Percentiles rank a stretch among this genome's conserved stretches.
Conservation (phyloP, 1,140 invertebrate species). For the Drosophila sturtevanti region DNA sequence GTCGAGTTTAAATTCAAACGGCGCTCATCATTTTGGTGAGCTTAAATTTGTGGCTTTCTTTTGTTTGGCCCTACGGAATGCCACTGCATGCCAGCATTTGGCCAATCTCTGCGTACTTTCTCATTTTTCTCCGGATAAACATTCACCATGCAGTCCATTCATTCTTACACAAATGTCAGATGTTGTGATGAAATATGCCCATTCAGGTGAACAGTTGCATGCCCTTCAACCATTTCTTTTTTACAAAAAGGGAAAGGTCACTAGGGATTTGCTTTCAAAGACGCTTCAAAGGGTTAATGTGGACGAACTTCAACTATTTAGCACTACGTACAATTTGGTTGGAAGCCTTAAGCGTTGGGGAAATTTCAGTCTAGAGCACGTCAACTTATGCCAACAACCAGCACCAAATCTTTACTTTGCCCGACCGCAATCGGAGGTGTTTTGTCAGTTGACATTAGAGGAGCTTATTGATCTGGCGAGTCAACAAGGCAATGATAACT, state of each 20-base stretch:
- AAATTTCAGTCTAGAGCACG: constrained; percentile 81
- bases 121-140: constrained; percentile 83
- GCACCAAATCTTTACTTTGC: constrained; percentile 30
- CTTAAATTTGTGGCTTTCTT: constrained; percentile 81
- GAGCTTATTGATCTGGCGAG: constrained; percentile 83
- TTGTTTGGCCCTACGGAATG: constrained; percentile 66
- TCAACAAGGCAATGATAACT: constrained; percentile 83
- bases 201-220: constrained; percentile 82
- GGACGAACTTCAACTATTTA: constrained; percentile 61
- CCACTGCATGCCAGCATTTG: constrained; percentile 86
- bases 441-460: constrained; percentile 84
- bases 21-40: constrained; percentile 60
- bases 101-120: constrained; percentile 88
- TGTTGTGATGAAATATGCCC: constrained; percentile 78
- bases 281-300: constrained; percentile 44
- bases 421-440: constrained; percentile 60
- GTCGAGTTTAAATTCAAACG: background rate
- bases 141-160: constrained; percentile 84
- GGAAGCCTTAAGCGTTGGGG: constrained; percentile 78
- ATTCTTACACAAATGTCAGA: constrained; percentile 82
- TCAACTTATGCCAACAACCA: constrained; percentile 81
- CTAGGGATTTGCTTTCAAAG: constrained; percentile 81
- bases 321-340: constrained; percentile 71
- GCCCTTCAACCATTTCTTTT: constrained; percentile 83
- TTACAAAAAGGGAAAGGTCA: constrained; percentile 83